Conservation (phyloP, 2,888 invertebrate genomes). For the Lasius platythorax region DNA sequence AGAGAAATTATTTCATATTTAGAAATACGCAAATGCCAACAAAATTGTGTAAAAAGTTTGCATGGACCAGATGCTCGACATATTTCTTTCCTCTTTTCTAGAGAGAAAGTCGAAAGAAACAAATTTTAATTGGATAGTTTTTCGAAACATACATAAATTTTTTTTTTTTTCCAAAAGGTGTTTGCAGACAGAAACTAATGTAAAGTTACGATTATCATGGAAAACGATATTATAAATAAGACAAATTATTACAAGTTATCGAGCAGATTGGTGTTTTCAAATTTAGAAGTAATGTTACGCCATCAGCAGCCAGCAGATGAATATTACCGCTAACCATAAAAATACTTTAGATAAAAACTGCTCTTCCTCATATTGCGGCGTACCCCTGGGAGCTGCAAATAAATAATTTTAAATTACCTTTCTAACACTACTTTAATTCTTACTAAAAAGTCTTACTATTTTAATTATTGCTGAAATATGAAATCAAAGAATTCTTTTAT, state of each 20-base stretch:
- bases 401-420: not conserved
- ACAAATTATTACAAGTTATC: constrained; percentile 67
- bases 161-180: constrained; percentile 47
- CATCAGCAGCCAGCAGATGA: constrained; percentile 96
- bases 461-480: not conserved
- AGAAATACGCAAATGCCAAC: not conserved
- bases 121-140: not conserved
- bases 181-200: constrained; percentile 58
- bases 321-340: constrained; percentile 96
- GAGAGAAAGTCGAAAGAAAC: not conserved
- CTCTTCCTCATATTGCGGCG: constrained; percentile 96
- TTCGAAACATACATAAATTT: not conserved
- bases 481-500: not conserved
- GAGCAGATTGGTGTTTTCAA: constrained; percentile 42
- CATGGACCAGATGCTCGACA: not conserved
- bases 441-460: not conserved
- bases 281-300: constrained; percentile 88
- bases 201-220: constrained; percentile 66
- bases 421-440: not conserved
- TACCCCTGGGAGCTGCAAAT: constrained; percentile 91
- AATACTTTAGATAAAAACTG: constrained; percentile 97
- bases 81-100: not conserved
- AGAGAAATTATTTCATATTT: not conserved
- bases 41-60: not conserved
- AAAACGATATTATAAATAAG: constrained; percentile 47